These are phyloP conservation scores for Phalacrocorax carbo DNA, from an alignment of 2,113 vertebrate species.

Conservation along the genomic window DNA sequence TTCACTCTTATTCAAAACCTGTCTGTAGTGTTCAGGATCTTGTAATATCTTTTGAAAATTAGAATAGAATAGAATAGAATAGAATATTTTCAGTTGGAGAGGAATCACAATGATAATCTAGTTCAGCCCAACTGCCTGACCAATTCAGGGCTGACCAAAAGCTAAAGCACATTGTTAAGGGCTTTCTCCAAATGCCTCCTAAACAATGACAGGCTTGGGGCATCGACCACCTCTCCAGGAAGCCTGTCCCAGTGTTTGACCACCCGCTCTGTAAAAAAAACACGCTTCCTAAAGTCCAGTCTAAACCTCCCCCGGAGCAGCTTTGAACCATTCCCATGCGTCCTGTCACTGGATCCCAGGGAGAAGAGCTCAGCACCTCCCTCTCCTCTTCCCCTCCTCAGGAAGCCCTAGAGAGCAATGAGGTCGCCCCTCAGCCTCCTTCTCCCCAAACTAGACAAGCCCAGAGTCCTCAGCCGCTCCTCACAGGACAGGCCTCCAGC, in stretches of 20 bases:
- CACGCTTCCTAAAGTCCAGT: too few relatives aligned
- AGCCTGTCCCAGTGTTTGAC: not conserved
- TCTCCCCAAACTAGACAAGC: too few relatives aligned
- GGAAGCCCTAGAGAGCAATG: too few relatives aligned
- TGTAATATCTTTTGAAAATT: not conserved
- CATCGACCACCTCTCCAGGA: not conserved
- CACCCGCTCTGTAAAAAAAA: not conserved
- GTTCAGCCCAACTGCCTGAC: not conserved
- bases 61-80: not conserved
- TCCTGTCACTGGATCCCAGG: too few relatives aligned
- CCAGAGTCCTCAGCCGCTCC: too few relatives aligned
- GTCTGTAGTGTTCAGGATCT: not conserved
- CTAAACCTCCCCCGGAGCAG: too few relatives aligned
- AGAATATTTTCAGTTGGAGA: not conserved
- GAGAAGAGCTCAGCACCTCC: too few relatives aligned
- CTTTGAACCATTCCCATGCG: too few relatives aligned
- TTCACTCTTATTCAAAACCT: not conserved
- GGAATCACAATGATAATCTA: too few relatives aligned
- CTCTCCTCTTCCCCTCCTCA: too few relatives aligned
- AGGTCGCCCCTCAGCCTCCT: too few relatives aligned
- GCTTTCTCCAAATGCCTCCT: not conserved
- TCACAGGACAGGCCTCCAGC: too few relatives aligned
- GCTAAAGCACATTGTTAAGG: fast-evolving
- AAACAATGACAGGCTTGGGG: not conserved
- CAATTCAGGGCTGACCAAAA: fast-evolving